Percentiles rank a stretch among this genome's conserved stretches.
phyloP scores from a whole-genome alignment of 2,888 invertebrate species.

The Dichetophora obliterata region DNA sequence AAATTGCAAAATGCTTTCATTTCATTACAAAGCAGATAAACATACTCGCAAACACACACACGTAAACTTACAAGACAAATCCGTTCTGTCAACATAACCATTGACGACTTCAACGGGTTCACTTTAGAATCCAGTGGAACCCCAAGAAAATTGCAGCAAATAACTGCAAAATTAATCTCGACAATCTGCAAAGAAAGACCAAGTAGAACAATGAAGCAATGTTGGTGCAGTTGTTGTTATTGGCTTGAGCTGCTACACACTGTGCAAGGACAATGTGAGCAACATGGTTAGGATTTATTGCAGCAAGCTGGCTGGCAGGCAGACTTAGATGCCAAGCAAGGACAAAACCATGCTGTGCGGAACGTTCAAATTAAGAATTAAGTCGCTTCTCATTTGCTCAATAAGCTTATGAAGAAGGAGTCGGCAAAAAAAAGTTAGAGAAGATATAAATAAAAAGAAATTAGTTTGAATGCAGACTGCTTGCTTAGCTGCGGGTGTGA shows the following conservation, averaged over 20 bases:
- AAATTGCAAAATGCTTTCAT: not conserved
- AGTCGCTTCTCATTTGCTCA: slow-evolving; percentile 30
- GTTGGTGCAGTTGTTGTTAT: slow-evolving; percentile 43
- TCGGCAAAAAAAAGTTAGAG: not conserved
- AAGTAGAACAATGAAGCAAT: not conserved
- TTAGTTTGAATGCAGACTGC: not conserved
- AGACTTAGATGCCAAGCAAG: slow-evolving; percentile 43
- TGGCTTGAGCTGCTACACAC: not conserved
- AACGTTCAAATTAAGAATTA: slow-evolving; percentile 28
- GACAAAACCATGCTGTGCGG: slow-evolving; percentile 24
- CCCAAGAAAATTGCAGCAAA: slow-evolving; percentile 25
- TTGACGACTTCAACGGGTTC: slow-evolving; percentile 14
- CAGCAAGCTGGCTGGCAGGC: slow-evolving; percentile 53
- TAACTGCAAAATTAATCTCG: slow-evolving; percentile 35
- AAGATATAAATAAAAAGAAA: not conserved
- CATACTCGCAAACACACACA: not conserved
- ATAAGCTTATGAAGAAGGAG: slow-evolving; percentile 8
- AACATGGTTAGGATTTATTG: slow-evolving; percentile 55
- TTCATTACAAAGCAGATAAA: not conserved
- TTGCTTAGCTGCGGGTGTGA: no score
- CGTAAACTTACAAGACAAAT: not conserved
- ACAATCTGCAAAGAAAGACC: slow-evolving; percentile 13
- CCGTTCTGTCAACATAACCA: slow-evolving; percentile 23
- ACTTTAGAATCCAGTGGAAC: not conserved
- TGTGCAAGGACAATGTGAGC: slow-evolving; percentile 31